These are phyloP conservation scores for Eristalis intricaria DNA, from an alignment of 2,888 invertebrate species.

Conservation along the genomic window DNA sequence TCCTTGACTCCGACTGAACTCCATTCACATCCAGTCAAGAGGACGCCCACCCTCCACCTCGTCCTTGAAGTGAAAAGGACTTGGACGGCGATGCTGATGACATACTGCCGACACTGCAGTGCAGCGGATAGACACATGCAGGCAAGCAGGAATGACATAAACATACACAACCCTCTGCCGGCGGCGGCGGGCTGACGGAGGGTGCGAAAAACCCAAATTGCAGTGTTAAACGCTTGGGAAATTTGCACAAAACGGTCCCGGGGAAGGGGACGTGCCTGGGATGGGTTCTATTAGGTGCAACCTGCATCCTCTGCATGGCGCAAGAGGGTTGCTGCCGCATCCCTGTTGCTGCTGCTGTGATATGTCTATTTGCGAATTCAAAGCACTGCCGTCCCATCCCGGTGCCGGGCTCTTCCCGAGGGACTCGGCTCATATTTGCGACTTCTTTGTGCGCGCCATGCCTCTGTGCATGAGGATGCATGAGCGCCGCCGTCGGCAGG, in stretches of 20 bases:
- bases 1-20: conserved; percentile 43
- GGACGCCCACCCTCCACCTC: not conserved
- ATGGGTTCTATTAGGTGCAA: conserved; percentile 65
- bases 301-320: conserved; percentile 36
- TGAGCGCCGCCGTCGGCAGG: conserved; percentile 9
- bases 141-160: conserved; percentile 39
- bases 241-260: conserved; percentile 22
- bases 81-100: conserved; percentile 24
- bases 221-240: conserved; percentile 68
- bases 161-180: conserved; percentile 41
- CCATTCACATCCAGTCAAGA: conserved; percentile 36
- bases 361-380: conserved; percentile 68
- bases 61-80: conserved; percentile 21
- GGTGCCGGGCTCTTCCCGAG: conserved; percentile 17
- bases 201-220: conserved; percentile 71
- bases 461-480: conserved; percentile 30
- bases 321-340: conserved; percentile 39
- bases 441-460: conserved; percentile 34
- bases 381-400: conserved; percentile 18
- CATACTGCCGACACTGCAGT: conserved; percentile 67
- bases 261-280: conserved; percentile 9
- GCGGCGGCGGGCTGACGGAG: conserved; percentile 22
- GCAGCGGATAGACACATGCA: conserved; percentile 48
- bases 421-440: conserved; percentile 50
- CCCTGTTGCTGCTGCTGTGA: conserved; percentile 41